A percentile compares a stretch with the other conserved stretches of the same genome.
These are phyloP conservation scores for Aporrectodea caliginosa DNA, from an alignment of 1,140 invertebrate species.

Conservation along the genomic window DNA sequence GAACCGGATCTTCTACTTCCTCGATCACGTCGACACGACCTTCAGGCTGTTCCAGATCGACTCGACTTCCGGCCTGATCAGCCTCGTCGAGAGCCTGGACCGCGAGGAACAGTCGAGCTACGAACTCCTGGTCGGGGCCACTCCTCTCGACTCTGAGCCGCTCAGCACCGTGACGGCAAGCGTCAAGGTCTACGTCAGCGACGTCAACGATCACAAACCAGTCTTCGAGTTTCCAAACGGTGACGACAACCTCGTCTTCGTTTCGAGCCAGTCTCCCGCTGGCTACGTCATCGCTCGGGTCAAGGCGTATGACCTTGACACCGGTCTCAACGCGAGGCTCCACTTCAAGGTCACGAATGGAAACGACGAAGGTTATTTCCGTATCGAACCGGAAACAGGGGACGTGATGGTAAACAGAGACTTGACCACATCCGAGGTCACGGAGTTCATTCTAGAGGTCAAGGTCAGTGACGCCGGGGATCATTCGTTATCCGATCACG, in stretches of 20 bases:
- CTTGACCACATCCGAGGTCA: not conserved
- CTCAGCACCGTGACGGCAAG: slow-evolving; percentile 82
- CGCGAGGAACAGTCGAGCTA: slow-evolving; percentile 79
- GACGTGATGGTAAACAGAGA: slow-evolving; percentile 1
- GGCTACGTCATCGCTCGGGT: not conserved
- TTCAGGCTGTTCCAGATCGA: not conserved
- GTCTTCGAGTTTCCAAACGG: slow-evolving; percentile 62
- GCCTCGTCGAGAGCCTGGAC: slow-evolving; percentile 65
- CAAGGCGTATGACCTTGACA: slow-evolving; percentile 12
- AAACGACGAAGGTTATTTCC: slow-evolving; percentile 12
- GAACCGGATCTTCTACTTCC: slow-evolving; percentile 10
- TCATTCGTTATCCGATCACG: not conserved
- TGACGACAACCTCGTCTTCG: not conserved
- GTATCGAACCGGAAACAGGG: not conserved
- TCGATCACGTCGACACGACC: not conserved
- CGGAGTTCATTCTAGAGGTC: not conserved
- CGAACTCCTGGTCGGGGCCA: slow-evolving; percentile 79
- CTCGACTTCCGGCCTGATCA: not conserved
- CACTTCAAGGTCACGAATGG: slow-evolving; percentile 11
- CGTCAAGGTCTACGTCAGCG: slow-evolving; percentile 81
- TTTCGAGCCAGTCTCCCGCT: not conserved
- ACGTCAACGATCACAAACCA: slow-evolving; percentile 90
- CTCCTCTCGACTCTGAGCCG: slow-evolving; percentile 66
- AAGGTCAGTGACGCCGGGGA: not conserved
- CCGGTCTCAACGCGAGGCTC: not conserved